phyloP scores from a whole-genome alignment of 53 echinoderm and acorn worm genomes.

The Echinarachnius parma region DNA sequence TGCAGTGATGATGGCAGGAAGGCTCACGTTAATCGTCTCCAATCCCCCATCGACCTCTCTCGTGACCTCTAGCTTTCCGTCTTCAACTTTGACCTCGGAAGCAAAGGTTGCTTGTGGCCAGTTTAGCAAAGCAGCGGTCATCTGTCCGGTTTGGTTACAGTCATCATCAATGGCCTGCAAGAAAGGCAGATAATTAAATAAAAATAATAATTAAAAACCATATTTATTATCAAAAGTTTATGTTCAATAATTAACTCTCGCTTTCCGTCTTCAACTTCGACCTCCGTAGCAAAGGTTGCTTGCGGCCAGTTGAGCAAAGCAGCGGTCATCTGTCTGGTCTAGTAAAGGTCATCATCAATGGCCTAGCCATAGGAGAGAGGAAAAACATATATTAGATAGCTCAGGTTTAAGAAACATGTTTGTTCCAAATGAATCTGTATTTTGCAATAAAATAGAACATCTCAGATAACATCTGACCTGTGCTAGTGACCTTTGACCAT shows the following conservation, averaged over 20 bases:
- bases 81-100: constrained; percentile 76
- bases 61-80: constrained; percentile 59
- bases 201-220: too few relatives aligned
- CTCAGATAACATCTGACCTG: too few relatives aligned
- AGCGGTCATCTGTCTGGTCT: constrained; percentile 98
- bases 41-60: constrained; percentile 93
- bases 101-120: constrained; percentile 94
- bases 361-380: too few relatives aligned
- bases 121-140: constrained; percentile 87
- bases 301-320: constrained; percentile 92
- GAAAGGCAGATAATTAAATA: too few relatives aligned
- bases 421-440: too few relatives aligned
- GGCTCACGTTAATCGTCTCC: constrained; percentile 71
- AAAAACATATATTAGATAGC: too few relatives aligned
- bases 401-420: too few relatives aligned
- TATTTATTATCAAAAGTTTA: too few relatives aligned
- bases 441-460: too few relatives aligned
- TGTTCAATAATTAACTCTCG: too few relatives aligned
- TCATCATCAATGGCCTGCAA: constrained; percentile 90
- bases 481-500: too few relatives aligned
- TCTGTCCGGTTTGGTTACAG: constrained; percentile 97
- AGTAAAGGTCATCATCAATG: constrained; percentile 90
- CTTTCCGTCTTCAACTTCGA: constrained; percentile 62
- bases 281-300: constrained; percentile 84
- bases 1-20: constrained; percentile 87